Conservation (phyloP, 2,888 invertebrate species). For the Steinernema hermaphroditum region DNA sequence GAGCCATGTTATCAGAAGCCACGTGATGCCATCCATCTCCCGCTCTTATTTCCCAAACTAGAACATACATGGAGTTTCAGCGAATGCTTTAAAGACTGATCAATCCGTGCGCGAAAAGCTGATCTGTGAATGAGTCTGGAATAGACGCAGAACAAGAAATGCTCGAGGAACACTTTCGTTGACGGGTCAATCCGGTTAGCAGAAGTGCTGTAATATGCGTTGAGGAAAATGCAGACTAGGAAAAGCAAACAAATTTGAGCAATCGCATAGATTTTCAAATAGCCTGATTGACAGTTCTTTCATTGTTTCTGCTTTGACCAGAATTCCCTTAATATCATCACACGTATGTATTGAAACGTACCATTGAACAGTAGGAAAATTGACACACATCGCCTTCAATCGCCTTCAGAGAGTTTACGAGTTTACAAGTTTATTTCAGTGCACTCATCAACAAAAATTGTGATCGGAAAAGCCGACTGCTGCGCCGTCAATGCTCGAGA, state of each 20-base stretch:
- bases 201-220: neutral
- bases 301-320: too few relatives aligned
- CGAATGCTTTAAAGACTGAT: neutral
- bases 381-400: too few relatives aligned
- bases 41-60: neutral
- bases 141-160: neutral
- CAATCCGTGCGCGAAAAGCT: neutral
- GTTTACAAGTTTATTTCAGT: too few relatives aligned
- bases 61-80: neutral
- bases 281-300: too few relatives aligned
- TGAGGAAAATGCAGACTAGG: neutral
- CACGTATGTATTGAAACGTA: too few relatives aligned
- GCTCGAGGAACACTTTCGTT: neutral
- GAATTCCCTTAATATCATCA: too few relatives aligned
- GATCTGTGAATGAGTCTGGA: too few relatives aligned
- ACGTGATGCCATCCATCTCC: conserved; percentile 52
- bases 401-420: too few relatives aligned
- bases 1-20: conserved; percentile 61
- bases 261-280: too few relatives aligned
- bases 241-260: neutral
- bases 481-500: neutral
- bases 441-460: neutral
- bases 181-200: conserved; percentile 10
- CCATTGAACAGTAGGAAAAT: too few relatives aligned
- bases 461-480: neutral